These are phyloP conservation scores for Solenodon paradoxus DNA, from an alignment of 2,113 vertebrate genomes.

Conservation along the genomic window DNA sequence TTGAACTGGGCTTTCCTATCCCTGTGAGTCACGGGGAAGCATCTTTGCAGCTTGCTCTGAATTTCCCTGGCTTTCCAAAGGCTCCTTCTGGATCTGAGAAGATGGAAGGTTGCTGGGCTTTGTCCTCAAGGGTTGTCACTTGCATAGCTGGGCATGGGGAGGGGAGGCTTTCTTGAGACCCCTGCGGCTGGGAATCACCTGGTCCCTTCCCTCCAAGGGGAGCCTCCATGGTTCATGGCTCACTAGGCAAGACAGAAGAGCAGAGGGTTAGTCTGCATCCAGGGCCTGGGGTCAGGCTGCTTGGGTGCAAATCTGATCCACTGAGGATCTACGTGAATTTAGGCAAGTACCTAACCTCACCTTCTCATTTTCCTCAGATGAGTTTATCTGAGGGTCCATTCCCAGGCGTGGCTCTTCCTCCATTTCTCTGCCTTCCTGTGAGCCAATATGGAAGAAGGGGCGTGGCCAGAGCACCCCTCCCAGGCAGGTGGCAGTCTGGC, in stretches of 20 bases:
- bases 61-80: neutral
- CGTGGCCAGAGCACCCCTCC: neutral
- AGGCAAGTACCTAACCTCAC: neutral
- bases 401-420: neutral
- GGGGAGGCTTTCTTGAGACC: neutral
- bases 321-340: neutral
- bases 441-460: neutral
- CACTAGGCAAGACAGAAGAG: neutral
- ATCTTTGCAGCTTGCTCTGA: neutral
- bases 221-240: too few species aligned
- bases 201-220: too few species aligned
- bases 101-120: neutral
- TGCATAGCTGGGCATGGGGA: accelerated
- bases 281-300: neutral
- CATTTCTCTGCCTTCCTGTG: neutral
- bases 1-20: neutral
- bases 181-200: too few species aligned
- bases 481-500: neutral
- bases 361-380: neutral
- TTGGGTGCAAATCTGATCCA: neutral
- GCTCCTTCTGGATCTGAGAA: neutral
- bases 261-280: neutral
- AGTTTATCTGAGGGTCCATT: neutral
- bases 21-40: neutral
- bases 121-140: neutral